Evolutionary conservation across 2,888 invertebrate species (phyloP).

Genomic region (Lycocerus yunnanus): DNA sequence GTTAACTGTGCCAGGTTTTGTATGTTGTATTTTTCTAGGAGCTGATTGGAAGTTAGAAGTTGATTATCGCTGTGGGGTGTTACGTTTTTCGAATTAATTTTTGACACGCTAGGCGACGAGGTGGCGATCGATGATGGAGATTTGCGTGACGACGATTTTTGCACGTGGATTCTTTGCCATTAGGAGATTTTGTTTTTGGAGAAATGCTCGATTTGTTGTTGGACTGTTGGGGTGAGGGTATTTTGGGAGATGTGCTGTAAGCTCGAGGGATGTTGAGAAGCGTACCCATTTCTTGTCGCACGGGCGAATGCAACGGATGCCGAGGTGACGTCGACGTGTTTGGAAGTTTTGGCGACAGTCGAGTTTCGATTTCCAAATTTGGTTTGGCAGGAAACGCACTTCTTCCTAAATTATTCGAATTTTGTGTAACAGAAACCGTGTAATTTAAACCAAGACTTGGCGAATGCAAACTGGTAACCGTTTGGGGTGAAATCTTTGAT

Average conservation of each 20-base stretch:
- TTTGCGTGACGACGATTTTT: neutral
- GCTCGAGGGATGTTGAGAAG: neutral
- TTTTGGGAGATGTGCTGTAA: neutral
- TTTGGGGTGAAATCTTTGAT: constrained; percentile 37
- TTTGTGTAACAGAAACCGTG: constrained; percentile 46
- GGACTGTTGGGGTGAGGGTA: neutral
- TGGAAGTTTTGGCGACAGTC: neutral
- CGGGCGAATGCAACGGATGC: neutral
- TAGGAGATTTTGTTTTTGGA: neutral
- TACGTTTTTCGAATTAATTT: constrained; percentile 4
- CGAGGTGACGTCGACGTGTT: neutral
- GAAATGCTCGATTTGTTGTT: neutral
- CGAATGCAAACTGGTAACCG: constrained; percentile 46
- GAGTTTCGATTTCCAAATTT: neutral
- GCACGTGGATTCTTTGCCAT: neutral
- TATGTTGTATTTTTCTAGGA: constrained; percentile 54
- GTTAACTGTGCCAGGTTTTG: constrained; percentile 54
- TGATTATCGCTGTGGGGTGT: constrained; percentile 26
- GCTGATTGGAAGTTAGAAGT: constrained; percentile 47
- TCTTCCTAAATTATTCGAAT: neutral
- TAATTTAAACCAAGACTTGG: constrained; percentile 52
- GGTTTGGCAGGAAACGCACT: neutral
- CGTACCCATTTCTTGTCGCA: neutral
- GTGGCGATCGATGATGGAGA: neutral
- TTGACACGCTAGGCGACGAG: neutral